These are phyloP conservation scores for Drosophila meridionalis DNA, from an alignment of 2,888 invertebrate genomes.

Conservation along the genomic window DNA sequence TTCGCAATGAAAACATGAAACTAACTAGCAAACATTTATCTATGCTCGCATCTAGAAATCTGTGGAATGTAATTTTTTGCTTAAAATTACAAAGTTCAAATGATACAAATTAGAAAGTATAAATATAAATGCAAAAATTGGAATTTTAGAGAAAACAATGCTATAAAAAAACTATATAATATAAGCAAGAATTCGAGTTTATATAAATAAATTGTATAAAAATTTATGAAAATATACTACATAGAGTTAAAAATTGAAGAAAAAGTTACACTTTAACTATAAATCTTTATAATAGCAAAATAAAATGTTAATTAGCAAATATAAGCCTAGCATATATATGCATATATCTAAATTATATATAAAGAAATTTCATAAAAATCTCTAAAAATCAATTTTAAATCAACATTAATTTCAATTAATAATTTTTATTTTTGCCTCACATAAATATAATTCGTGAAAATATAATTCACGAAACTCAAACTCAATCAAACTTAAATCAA, in stretches of 20 bases:
- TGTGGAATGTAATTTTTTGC: background rate
- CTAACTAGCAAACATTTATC: background rate
- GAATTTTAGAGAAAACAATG: too few species aligned
- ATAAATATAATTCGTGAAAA: background rate
- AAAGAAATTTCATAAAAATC: background rate
- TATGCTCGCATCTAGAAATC: background rate
- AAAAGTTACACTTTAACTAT: too few species aligned
- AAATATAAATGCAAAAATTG: background rate
- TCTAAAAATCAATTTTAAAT: background rate
- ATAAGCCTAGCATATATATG: too few species aligned
- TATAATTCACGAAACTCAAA: background rate
- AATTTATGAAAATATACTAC: too few species aligned
- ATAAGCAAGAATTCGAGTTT: background rate
- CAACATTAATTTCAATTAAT: background rate
- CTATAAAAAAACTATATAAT: too few species aligned
- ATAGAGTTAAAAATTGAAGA: too few species aligned
- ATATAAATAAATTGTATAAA: too few species aligned
- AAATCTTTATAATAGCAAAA: background rate
- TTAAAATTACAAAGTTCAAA: background rate
- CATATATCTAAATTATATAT: too few species aligned
- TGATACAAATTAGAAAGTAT: background rate
- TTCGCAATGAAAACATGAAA: slow-evolving; percentile 1
- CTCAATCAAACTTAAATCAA: background rate
- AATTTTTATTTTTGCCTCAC: too few species aligned
- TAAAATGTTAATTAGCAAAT: too few species aligned